phyloP scores from a whole-genome alignment of 2,888 invertebrate species.

The Spilosoma lubricipeda region DNA sequence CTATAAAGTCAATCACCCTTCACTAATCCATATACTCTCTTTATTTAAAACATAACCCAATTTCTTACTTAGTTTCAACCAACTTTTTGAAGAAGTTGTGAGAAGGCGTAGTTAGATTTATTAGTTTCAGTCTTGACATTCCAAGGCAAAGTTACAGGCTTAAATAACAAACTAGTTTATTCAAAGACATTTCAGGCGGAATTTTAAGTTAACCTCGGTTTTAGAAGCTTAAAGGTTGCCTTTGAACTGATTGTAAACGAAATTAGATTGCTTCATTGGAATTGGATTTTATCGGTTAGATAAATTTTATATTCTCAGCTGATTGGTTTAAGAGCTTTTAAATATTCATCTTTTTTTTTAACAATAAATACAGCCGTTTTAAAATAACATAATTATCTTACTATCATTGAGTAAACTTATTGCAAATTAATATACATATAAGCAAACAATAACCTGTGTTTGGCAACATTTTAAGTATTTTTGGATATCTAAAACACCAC shows the following conservation, averaged over 20 bases:
- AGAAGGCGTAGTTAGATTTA: slow-evolving; percentile 28
- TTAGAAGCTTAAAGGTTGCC: slow-evolving; percentile 10
- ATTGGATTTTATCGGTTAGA: slow-evolving; percentile 15
- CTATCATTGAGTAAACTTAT: background rate
- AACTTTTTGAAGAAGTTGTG: slow-evolving; percentile 7
- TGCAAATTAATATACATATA: background rate
- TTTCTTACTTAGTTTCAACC: slow-evolving; percentile 4
- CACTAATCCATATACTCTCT: background rate
- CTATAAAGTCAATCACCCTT: background rate
- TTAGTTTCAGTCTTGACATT: slow-evolving; percentile 24
- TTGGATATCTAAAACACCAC: no score
- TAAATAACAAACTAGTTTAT: slow-evolving; percentile 45
- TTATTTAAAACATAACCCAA: background rate
- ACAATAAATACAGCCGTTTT: background rate
- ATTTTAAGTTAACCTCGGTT: slow-evolving; percentile 11
- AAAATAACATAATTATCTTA: background rate
- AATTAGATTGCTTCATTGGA: slow-evolving; percentile 16
- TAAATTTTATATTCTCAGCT: background rate
- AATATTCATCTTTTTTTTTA: background rate
- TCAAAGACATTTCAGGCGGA: slow-evolving; percentile 19
- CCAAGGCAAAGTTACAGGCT: slow-evolving; percentile 33
- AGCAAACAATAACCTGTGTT: no score
- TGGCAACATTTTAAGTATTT: no score
- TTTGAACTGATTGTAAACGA: slow-evolving; percentile 16
- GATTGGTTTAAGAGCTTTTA: background rate